Base-by-base conservation (phyloP, 2,888 invertebrate species). In the Argynnis bischoffii region DNA sequence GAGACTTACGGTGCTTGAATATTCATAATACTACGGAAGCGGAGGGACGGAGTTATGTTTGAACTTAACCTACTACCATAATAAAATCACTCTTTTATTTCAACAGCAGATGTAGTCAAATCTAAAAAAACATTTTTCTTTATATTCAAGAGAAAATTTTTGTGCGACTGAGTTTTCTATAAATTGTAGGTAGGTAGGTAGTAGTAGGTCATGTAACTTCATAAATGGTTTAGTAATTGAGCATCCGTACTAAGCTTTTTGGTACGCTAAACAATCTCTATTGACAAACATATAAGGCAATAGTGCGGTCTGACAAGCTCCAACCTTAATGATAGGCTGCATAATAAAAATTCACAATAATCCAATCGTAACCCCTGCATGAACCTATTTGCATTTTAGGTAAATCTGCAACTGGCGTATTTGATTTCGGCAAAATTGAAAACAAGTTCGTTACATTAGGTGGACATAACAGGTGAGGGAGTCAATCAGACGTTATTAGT, bases 401-500 rank as follows among this genome's bases (percentile, higher is more conserved):
- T 51, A 61, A 61, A 61, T 51, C 41, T 51, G 41, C 61, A 53
- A 53, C 35, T 35, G 35, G 6, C 35, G 51, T 15, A 61, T 61
- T 48, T 60, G 60, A 60, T 60, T 61, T 61, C 16, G 61, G 15
- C 51, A 31, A 61, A 61, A 61, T 61, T 61, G 61, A 61, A 61
- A 53, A 53, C 61, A 51, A 48, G 61, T 61, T 61, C 51, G 61
- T 61, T 61, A 41, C 61, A 66, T 66, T 55, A 50, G 66, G 50
- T 67, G 66, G 63, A 57, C 69, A 50, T 60, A 69, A 67, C 74
- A 71, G 68, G 64, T 71, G 76, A 76, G 76, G 71, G 75, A 84
- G 81, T 86, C 88, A 86, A 90, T 90, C 89, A 88, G 84, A 85
- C 82, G 79, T 80, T 77, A 89, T 89, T 89, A 87, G 81, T 72